These are phyloP conservation scores for Augochlorella aurata DNA, from an alignment of 2,888 invertebrate genomes.

Conservation along the genomic window DNA sequence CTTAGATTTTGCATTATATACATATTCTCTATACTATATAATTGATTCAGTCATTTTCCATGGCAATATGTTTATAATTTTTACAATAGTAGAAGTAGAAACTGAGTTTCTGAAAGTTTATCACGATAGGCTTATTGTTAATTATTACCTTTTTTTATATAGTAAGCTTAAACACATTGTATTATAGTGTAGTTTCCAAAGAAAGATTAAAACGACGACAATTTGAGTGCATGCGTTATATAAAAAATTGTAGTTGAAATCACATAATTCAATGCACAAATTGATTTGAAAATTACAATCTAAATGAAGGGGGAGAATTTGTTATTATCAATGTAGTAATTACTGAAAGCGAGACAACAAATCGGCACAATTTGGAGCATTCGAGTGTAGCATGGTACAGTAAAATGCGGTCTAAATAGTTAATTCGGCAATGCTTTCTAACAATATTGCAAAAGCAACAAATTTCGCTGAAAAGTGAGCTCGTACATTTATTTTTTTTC, in stretches of 20 bases:
- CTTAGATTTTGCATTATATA: too few relatives aligned
- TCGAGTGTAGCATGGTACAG: neutral
- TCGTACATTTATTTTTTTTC: neutral
- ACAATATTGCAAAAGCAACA: neutral
- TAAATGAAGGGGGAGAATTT: neutral
- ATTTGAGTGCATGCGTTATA: neutral
- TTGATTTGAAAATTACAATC: neutral
- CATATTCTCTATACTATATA: too few relatives aligned
- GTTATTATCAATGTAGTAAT: neutral
- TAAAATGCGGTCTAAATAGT: neutral
- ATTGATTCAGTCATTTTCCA: too few relatives aligned
- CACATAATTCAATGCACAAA: neutral
- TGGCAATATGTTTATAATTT: too few relatives aligned
- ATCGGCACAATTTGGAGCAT: neutral
- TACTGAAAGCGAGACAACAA: neutral
- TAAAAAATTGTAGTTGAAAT: neutral
- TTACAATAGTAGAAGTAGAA: too few relatives aligned
- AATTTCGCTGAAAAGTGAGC: neutral
- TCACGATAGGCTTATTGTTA: too few relatives aligned
- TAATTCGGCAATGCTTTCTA: neutral
- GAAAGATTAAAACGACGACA: neutral
- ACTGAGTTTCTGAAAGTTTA: too few relatives aligned
- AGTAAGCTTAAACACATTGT: too few relatives aligned
- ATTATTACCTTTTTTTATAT: too few relatives aligned
- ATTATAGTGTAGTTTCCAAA: too few relatives aligned